These are phyloP conservation scores for Corvus moneduloides DNA, from an alignment of 2,113 vertebrate genomes.

Conservation along the genomic window DNA sequence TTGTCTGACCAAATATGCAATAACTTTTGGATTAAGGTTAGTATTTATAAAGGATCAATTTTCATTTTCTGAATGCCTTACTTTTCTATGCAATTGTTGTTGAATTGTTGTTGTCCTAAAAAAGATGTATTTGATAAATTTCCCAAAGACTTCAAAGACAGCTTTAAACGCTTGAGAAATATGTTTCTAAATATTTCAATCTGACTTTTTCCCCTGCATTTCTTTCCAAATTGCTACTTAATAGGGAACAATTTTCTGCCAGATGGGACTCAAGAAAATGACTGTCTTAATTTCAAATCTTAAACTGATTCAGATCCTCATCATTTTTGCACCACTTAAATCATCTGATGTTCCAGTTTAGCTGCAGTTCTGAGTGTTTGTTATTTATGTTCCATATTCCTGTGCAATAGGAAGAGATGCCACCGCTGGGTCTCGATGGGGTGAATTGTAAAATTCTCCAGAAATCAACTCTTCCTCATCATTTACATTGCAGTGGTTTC, in stretches of 20 bases:
- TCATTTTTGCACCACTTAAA: background rate
- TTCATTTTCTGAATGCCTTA: conserved; percentile 43
- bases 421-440: background rate
- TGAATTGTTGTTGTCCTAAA: conserved; percentile 16
- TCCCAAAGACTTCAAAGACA: conserved; percentile 47
- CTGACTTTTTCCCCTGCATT: background rate
- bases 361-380: background rate
- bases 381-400: background rate
- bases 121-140: conserved; percentile 4
- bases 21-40: conserved; percentile 44
- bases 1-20: conserved; percentile 70
- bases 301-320: background rate
- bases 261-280: background rate
- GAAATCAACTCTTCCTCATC: background rate
- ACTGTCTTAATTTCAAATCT: conserved; percentile 4
- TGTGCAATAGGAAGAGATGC: background rate
- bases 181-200: conserved; percentile 36
- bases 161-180: conserved; percentile 32
- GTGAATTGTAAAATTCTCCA: background rate
- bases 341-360: background rate
- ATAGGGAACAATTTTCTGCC: background rate
- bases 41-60: conserved; percentile 73
- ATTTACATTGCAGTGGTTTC: background rate
- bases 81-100: conserved; percentile 57
- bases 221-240: conserved; percentile 39